Percentiles rank a stretch among this genome's conserved stretches.
These are phyloP conservation scores for Huso huso DNA, from an alignment of 2,797 vertebrate species.

Conservation along the genomic window DNA sequence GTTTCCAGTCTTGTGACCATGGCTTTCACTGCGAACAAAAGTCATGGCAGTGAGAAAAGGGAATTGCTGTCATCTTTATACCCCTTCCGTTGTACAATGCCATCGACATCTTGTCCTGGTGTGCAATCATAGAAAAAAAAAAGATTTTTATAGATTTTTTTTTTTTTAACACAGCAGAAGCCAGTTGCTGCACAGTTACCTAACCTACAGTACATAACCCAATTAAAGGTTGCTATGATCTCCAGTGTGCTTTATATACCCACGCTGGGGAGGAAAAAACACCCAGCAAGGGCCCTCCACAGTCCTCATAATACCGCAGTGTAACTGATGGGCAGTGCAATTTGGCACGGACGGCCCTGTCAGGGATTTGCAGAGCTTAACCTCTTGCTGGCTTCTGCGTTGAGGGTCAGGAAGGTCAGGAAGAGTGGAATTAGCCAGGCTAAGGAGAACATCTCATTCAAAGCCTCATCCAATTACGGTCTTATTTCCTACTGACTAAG, in stretches of 20 bases:
- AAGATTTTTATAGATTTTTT: too few species aligned
- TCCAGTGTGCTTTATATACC: not conserved
- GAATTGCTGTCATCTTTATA: too few species aligned
- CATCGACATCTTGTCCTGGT: too few species aligned
- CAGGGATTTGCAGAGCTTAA: slow-evolving; percentile 72
- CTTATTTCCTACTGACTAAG: slow-evolving; percentile 67
- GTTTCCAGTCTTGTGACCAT: too few species aligned
- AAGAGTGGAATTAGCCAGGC: slow-evolving; percentile 66
- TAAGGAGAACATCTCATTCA: slow-evolving; percentile 59
- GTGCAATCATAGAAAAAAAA: too few species aligned
- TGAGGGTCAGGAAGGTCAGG: slow-evolving; percentile 49
- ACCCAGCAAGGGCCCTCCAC: slow-evolving; percentile 21
- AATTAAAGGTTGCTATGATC: not conserved
- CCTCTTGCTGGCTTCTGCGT: slow-evolving; percentile 52
- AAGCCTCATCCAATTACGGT: slow-evolving; percentile 70
- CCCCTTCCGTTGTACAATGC: too few species aligned
- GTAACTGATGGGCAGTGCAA: slow-evolving; percentile 35
- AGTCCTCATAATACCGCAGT: slow-evolving; percentile 23
- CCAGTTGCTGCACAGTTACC: too few species aligned
- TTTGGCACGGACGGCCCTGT: slow-evolving; percentile 39
- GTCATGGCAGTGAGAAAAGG: too few species aligned
- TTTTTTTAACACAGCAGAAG: too few species aligned
- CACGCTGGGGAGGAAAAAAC: not conserved
- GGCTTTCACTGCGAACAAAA: too few species aligned
- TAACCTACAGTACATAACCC: too few species aligned